Evolutionary conservation across 2,113 vertebrate species (phyloP).

Genomic region (Mastomys natalensis): DNA sequence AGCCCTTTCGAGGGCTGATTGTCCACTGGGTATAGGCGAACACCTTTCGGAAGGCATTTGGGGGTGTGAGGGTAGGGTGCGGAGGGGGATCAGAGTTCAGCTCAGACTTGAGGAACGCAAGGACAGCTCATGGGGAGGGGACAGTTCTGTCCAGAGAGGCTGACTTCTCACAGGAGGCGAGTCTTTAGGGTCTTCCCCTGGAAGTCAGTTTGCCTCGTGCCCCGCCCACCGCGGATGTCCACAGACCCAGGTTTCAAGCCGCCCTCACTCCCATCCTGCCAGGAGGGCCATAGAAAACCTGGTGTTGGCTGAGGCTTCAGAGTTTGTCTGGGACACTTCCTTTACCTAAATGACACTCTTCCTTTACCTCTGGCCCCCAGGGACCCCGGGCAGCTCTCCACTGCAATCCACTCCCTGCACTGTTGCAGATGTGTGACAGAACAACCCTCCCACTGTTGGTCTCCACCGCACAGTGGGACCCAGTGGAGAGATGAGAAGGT

Average conservation of each 20-base stretch:
- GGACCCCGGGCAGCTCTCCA: neutral
- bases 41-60: neutral
- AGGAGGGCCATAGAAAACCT: neutral
- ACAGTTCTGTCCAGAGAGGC: neutral
- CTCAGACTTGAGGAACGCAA: neutral
- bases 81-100: neutral
- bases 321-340: neutral
- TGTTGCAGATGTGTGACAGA: neutral
- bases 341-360: neutral
- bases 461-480: rapidly evolving
- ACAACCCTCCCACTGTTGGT: no score
- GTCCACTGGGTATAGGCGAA: neutral
- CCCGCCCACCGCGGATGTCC: neutral
- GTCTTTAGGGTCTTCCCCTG: neutral
- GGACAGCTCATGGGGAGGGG: neutral
- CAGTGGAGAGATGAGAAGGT: neutral
- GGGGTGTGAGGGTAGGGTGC: neutral
- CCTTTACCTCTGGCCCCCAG: neutral
- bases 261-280: neutral
- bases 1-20: neutral
- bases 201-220: neutral
- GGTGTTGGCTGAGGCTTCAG: neutral
- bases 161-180: neutral
- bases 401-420: neutral
- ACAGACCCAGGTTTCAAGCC: neutral